Evolutionary conservation across 2,797 vertebrate species (phyloP).

Genomic region (Anguilla obscura): DNA sequence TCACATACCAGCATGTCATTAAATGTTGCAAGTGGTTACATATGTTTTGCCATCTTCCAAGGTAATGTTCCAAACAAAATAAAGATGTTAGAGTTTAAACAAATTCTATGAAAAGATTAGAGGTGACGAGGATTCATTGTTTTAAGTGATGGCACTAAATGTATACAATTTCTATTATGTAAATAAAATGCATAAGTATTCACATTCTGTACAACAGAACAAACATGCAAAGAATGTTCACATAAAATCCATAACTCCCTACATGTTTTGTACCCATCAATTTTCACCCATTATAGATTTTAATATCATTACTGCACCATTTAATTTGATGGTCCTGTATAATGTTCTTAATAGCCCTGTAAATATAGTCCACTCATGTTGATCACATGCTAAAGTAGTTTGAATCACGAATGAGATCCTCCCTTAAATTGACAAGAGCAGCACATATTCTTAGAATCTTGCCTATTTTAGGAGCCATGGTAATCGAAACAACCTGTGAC

Average conservation of each 20-base stretch:
- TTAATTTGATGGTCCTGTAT: neutral
- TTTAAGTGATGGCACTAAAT: neutral
- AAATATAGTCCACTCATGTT: neutral
- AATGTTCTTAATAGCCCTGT: neutral
- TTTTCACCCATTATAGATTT: neutral
- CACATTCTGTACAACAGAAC: neutral
- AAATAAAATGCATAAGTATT: neutral
- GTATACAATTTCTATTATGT: neutral
- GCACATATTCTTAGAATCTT: constrained; percentile 5
- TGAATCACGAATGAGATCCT: neutral
- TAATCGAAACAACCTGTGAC: constrained; percentile 15
- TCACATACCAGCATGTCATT: neutral
- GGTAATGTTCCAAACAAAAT: too few species aligned
- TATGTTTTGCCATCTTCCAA: too few species aligned
- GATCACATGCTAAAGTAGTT: neutral
- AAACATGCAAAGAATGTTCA: neutral
- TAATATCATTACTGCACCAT: neutral
- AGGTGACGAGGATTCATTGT: neutral
- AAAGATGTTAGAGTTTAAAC: too few species aligned
- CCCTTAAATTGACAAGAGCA: neutral
- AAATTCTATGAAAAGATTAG: too few species aligned
- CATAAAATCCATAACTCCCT: too few species aligned
- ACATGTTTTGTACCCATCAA: too few species aligned
- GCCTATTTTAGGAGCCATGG: constrained; percentile 9
- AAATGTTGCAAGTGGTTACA: too few species aligned